Conservation (phyloP, 2,888 invertebrate species). For the Mongoloraphidia duomilia region DNA sequence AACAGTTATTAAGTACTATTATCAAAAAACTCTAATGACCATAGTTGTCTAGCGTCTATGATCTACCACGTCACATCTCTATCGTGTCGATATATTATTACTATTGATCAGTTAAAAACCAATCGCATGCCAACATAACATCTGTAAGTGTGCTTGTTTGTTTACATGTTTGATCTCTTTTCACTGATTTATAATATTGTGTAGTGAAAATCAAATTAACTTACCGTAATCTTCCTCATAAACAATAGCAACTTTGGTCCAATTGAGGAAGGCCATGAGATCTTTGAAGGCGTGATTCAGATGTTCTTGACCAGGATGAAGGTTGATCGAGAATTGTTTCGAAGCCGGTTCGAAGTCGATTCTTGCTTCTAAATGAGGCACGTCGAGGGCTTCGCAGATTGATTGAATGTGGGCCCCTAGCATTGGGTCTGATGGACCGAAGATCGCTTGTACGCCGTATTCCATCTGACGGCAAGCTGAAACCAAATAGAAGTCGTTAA, state of each 20-base stretch:
- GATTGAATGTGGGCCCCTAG: slow-evolving; percentile 75
- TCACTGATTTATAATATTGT: too few relatives aligned
- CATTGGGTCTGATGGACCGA: slow-evolving; percentile 74
- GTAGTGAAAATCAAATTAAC: slow-evolving; percentile 15
- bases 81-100: too few relatives aligned
- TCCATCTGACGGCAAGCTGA: slow-evolving; percentile 71
- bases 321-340: slow-evolving; percentile 70
- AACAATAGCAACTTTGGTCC: slow-evolving; percentile 85
- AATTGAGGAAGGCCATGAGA: slow-evolving; percentile 74
- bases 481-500: slow-evolving; percentile 21
- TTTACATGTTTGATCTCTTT: too few relatives aligned
- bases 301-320: slow-evolving; percentile 71
- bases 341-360: slow-evolving; percentile 49
- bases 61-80: too few relatives aligned
- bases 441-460: slow-evolving; percentile 73
- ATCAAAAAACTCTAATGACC: too few relatives aligned
- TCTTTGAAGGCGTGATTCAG: slow-evolving; percentile 76
- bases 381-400: slow-evolving; percentile 74
- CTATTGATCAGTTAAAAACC: too few relatives aligned
- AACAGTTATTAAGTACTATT: too few relatives aligned
- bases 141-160: too few relatives aligned
- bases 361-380: slow-evolving; percentile 76
- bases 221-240: slow-evolving; percentile 86
- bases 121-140: too few relatives aligned
- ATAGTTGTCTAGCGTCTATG: too few relatives aligned